phyloP scores from a whole-genome alignment of 2,113 vertebrate genomes.

The Holacanthus passer region DNA sequence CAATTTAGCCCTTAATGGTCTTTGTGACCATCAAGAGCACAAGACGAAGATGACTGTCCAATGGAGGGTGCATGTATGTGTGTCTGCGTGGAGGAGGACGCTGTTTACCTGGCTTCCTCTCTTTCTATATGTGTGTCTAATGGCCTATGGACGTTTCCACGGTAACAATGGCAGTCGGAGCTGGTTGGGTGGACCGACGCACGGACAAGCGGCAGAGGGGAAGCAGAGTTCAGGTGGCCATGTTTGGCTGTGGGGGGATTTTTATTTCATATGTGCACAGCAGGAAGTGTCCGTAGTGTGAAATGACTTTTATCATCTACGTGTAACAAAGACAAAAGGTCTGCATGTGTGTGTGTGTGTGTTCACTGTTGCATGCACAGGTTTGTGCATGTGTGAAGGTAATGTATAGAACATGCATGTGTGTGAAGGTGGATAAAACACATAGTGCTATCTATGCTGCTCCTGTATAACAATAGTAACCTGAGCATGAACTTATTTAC shows the following conservation, averaged over 20 bases:
- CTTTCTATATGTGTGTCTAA: conserved; percentile 74
- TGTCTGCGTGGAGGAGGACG: conserved; percentile 44
- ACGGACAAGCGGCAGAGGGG: conserved; percentile 55
- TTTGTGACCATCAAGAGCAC: conserved; percentile 75
- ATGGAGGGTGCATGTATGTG: conserved; percentile 35
- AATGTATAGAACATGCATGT: neutral
- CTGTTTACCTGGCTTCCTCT: conserved; percentile 69
- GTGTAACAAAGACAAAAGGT: conserved; percentile 44
- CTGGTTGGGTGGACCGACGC: conserved; percentile 49
- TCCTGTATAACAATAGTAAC: neutral
- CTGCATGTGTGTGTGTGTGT: conserved; percentile 6
- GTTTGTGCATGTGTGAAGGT: conserved; percentile 1
- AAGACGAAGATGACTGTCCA: conserved; percentile 70
- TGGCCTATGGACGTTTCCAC: conserved; percentile 80
- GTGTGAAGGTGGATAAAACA: neutral
- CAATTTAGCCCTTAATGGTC: conserved; percentile 81
- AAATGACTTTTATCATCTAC: conserved; percentile 54
- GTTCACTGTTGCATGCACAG: neutral
- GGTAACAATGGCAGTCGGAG: conserved; percentile 75
- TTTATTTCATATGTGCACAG: conserved; percentile 65
- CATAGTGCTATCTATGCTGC: neutral
- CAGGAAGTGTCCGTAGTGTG: conserved; percentile 45
- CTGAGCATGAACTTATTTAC: too few species aligned
- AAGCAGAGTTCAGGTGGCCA: conserved; percentile 69
- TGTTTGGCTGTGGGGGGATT: conserved; percentile 40